Conservation (phyloP, 2,113 vertebrate species). For the Illadopsis cleaveri region DNA sequence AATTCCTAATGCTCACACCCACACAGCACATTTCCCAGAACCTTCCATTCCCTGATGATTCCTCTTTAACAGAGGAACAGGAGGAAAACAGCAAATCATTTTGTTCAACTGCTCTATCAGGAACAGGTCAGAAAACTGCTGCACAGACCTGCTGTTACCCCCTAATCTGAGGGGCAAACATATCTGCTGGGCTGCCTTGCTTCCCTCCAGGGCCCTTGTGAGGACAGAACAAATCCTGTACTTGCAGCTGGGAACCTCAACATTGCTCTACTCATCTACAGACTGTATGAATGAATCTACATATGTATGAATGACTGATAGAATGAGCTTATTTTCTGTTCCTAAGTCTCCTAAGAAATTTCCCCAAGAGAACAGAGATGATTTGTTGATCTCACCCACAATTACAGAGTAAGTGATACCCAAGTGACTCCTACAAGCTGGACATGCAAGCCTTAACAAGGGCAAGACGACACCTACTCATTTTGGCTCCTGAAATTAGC, state of each 20-base stretch:
- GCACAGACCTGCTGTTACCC: neutral
- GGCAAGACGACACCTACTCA: neutral
- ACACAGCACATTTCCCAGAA: fast-evolving
- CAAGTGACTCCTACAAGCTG: neutral
- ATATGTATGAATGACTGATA: fast-evolving
- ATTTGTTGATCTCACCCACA: neutral
- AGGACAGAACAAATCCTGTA: neutral
- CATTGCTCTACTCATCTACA: neutral
- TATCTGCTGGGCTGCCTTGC: neutral
- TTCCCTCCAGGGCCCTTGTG: too few relatives aligned
- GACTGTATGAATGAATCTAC: fast-evolving
- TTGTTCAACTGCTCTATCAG: fast-evolving
- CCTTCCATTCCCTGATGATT: neutral
- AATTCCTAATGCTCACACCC: neutral
- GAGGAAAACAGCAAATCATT: neutral
- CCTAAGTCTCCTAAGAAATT: neutral
- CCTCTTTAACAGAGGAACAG: neutral
- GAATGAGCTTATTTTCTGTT: neutral
- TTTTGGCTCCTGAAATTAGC: neutral
- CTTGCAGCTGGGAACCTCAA: neutral
- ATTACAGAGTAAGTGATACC: neutral
- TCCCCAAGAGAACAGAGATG: neutral
- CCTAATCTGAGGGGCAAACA: neutral
- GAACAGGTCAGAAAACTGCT: neutral
- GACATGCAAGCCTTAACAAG: neutral